Evolutionary conservation across 2,113 vertebrate genomes (phyloP), one percentile per base, ranked within the genome.

Genomic region (Parus major): DNA sequence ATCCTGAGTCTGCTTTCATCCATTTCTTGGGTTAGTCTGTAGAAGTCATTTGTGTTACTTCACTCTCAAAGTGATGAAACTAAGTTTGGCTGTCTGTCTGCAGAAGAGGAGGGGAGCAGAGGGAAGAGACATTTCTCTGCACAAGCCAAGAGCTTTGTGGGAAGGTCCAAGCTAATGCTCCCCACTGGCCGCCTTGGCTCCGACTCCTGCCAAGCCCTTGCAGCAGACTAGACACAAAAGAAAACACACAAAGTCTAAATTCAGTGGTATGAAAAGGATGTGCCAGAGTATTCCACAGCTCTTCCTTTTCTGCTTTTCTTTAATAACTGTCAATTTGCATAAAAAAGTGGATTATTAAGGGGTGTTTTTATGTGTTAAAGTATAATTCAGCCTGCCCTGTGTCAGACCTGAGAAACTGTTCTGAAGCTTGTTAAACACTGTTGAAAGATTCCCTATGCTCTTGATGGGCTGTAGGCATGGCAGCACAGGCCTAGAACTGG

Each of bases 191-290:
- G 61, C 84, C 66, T 94, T 92, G 66, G 93, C 93, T 59, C 29
- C 4, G 11, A 55, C 71, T 73, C 17, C 10, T 21, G 95, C 96
- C 96, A 97, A 96, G 76, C 93, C 79, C 82, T 97, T 94, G 91
- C 95, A 93, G 95, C 96, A 97, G 94, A 90, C 84, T 85, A 95
- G 46, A 93, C 92, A 82, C 92, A 91, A 82, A 97, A 91, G 93
- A 95, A 94, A 96, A 88, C 78, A 94, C 92, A 76, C 52, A 59
- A 76, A 64, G 79, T 86, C 92, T 96, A 75, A 83, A 92, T 86
- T 94, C 85, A 75, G 11, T 78, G 95, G 82, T 92, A 94, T 95
- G 94, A 94, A 71, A 60, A 60, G 36, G 76, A 93, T 93, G 80
- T 80, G 82, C 63, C 82, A 91, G 82, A 94, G 88, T 96, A 89